These are phyloP conservation scores for Calliopum simillimum DNA, from an alignment of 2,888 invertebrate genomes.

Conservation along the genomic window DNA sequence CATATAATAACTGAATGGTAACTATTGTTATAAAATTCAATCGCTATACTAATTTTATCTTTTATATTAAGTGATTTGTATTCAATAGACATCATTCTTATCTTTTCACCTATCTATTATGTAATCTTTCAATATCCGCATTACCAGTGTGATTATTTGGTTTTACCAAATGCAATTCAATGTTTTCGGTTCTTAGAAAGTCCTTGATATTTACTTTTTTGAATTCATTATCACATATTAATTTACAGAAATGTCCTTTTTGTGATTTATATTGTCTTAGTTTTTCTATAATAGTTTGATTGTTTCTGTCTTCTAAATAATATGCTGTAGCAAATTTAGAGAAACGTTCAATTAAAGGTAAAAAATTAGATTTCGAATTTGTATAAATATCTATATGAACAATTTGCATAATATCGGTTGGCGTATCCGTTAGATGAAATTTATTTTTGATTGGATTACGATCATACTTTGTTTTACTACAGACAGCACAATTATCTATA, in stretches of 20 bases:
- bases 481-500: conserved; percentile 42
- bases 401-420: not conserved
- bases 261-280: conserved; percentile 24
- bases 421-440: conserved; percentile 13
- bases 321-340: conserved; percentile 18
- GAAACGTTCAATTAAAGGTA: not conserved
- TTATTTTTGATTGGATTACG: conserved; percentile 29
- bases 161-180: conserved; percentile 36
- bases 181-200: conserved; percentile 22
- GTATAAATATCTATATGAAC: conserved; percentile 14
- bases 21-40: conserved; percentile 25
- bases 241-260: too few species aligned
- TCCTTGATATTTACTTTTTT: conserved; percentile 20
- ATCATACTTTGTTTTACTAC: conserved; percentile 36
- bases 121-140: conserved; percentile 32
- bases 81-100: conserved; percentile 4
- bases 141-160: conserved; percentile 39
- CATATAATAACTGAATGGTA: conserved; percentile 24
- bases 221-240: conserved; percentile 35
- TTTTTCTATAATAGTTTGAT: conserved; percentile 16
- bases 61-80: not conserved
- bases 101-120: conserved; percentile 37
- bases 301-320: conserved; percentile 11
- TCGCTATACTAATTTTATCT: conserved; percentile 13
- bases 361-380: not conserved